Base-by-base conservation (phyloP, 2,797 vertebrate species). In the Scolopax rusticola region DNA sequence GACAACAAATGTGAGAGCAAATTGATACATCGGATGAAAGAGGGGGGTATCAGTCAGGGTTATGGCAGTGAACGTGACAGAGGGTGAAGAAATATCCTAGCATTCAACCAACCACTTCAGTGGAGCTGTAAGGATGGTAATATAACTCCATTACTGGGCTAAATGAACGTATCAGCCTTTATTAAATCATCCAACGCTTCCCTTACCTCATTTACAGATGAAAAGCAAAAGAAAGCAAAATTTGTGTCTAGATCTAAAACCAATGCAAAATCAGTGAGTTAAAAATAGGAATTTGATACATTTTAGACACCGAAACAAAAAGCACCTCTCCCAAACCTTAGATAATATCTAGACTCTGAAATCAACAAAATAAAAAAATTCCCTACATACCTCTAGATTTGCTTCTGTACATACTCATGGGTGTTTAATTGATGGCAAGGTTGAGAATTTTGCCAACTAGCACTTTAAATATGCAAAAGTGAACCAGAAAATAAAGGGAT, bases 91-190 rank as follows among this genome's bases (percentile, higher is more conserved):
- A 78, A 9, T 11, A 53, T 43, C 16, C 21, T 11, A 40, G 32
- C 36, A n/a, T 65, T 53, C 27, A 77, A 47, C 15, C 19, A 71
- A 6, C 5, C 33, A 40, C 6, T 65, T 59, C 8, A 57, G 25
- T 45, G 28, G 20, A 64, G 20, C 32, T 64, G 7, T 53, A 84
- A 57, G 40, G 40, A 73, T 43, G 36, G 9, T 54, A 18, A n/a
- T 53, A 43, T 0, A 0, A 76, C 5, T 19, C 1, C 0, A 9
- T 76, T 92, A 65, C 21, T 12, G 32, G 47, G n/a, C 32, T 71
- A 75, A 78, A 32, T n/a, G 25, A 81, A 12, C 15, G 14, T 33
- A 65, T 64, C 50, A 45, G 27, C 47, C 41, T 67, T 92, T 79
- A 79, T 61, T 53, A 84, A 78, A 75, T 83, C 32, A 88, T 50